Percentiles rank a stretch among this genome's conserved stretches.
Conservation (phyloP, 35 echinoderm and acorn worm genomes). For the Ophiothrix spiculata region DNA sequence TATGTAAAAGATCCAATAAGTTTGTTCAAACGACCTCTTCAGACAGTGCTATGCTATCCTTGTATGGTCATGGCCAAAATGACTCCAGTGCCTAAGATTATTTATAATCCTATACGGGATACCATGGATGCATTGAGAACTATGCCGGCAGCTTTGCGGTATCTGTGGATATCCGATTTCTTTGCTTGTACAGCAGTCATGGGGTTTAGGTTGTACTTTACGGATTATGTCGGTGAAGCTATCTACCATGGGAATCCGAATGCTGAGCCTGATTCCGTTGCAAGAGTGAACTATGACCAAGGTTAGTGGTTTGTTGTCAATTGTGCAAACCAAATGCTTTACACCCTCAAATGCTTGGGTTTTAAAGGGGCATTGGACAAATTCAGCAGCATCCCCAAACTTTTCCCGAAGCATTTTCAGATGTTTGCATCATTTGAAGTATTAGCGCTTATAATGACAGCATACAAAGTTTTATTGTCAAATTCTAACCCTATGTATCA, state of each 20-base stretch:
- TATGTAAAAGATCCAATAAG: neutral
- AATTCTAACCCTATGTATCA: no score
- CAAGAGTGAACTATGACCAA: slow-evolving; percentile 63
- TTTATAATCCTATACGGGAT: neutral
- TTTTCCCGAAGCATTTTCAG: no score
- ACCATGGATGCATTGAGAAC: slow-evolving; percentile 51
- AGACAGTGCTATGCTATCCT: neutral
- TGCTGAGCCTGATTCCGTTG: slow-evolving; percentile 12
- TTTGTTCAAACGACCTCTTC: neutral
- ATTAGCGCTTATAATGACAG: no score
- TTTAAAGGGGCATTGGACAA: no score
- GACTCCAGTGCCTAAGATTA: neutral
- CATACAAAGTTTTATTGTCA: no score
- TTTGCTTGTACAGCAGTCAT: slow-evolving; percentile 80
- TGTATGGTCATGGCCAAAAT: neutral
- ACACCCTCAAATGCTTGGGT: no score
- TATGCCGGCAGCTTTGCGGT: slow-evolving; percentile 65
- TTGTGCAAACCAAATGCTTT: neutral
- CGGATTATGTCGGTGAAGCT: slow-evolving; percentile 83
- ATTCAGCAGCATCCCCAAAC: no score
- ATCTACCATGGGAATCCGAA: slow-evolving; percentile 89
- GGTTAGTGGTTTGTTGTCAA: slow-evolving; percentile 44
- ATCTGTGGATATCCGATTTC: slow-evolving; percentile 68
- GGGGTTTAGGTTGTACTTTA: slow-evolving; percentile 90
- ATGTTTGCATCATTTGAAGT: no score